Base-by-base conservation (phyloP, 2,797 vertebrate genomes). In the Rousettus madagascariensis region DNA sequence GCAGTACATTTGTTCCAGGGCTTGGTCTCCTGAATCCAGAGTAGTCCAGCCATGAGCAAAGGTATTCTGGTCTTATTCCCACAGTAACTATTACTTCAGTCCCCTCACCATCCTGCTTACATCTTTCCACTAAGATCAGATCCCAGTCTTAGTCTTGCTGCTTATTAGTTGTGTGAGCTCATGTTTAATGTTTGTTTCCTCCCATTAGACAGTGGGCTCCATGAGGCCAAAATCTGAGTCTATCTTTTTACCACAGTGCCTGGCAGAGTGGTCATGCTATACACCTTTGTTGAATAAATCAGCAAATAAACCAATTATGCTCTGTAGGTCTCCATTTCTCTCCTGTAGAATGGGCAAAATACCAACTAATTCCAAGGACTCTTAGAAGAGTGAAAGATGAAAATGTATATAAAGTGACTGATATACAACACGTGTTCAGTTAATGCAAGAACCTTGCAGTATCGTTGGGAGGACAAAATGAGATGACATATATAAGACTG, bases 341-440 rank as follows among this genome's bases (percentile, higher is more conserved):
- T 36, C 57, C 26, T 53, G 16, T n/a, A 59, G 53, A 63, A 77
- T 84, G 49, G 26, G 33, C 36, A 91, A 93, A 92, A 89, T 82
- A 51, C 17, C 24, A 74, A 55, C 13, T 63, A 53, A 74, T 90
- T 96, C 55, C 20, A 72, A 86, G 75, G 30, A 63, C 20, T 69
- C 72, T 86, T 75, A 68, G 59, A 88, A 86, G 33, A 65, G 28
- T 59, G 8, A 92, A 87, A 82, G 43, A 33, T 9, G 7, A 24
- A 69, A 74, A 68, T 61, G 49, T 59, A 84, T 55, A 36, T 72
- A 93, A 74, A 78, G 38, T 33, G 41, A 89, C 17, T 9, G 36
- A n/a, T 28, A 74, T 86, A 68, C 13, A 87, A 33, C 22, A 96
- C 71, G 66, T 91, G 69, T 28, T 83, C 55, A 90, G 66, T 84